Conservation (phyloP, 2,797 vertebrate genomes). For the Neomorphus geoffroyi region DNA sequence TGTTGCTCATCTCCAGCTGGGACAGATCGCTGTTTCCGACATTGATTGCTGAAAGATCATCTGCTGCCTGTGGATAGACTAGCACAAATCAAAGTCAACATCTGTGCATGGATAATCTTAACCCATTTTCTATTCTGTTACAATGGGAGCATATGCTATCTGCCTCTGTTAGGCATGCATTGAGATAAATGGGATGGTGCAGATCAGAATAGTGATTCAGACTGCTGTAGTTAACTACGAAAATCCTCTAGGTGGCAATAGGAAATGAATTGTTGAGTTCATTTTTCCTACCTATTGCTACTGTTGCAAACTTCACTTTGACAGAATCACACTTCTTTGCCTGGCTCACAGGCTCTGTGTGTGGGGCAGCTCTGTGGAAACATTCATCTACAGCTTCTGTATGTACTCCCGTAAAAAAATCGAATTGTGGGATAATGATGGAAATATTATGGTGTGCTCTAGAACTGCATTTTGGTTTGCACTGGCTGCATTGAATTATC, state of each 20-base stretch:
- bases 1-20: slow-evolving; percentile 18
- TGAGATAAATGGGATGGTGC: neutral
- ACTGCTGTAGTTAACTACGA: neutral
- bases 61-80: slow-evolving; percentile 30
- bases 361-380: neutral
- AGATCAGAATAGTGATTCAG: neutral
- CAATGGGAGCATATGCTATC: neutral
- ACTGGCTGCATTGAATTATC: neutral
- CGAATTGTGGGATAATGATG: neutral
- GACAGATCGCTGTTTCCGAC: neutral
- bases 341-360: neutral
- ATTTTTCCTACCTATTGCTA: neutral
- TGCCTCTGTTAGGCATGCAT: neutral
- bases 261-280: neutral
- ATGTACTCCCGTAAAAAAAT: neutral
- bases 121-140: slow-evolving; percentile 20
- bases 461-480: neutral
- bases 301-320: neutral
- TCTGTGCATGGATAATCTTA: slow-evolving; percentile 24
- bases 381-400: neutral
- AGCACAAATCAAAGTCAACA: slow-evolving; percentile 58
- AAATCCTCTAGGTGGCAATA: slow-evolving; percentile 59
- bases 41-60: slow-evolving; percentile 22
- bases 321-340: neutral
- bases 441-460: rapidly evolving